These are phyloP conservation scores for Steatocranus sp. DNA, from an alignment of 2,797 vertebrate genomes.

Conservation along the genomic window DNA sequence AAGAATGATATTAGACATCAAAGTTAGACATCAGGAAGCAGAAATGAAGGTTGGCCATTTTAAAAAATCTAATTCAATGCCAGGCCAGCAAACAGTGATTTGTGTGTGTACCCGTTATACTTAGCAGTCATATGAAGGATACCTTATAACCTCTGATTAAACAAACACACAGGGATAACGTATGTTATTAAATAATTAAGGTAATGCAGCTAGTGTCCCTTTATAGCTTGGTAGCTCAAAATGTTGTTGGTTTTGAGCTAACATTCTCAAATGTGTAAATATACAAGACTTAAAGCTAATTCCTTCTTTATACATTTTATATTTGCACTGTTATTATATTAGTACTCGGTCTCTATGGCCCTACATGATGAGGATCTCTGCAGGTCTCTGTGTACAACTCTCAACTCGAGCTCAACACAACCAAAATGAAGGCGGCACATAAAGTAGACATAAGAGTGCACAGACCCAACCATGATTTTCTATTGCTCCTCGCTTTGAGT, in stretches of 20 bases:
- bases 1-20: not conserved
- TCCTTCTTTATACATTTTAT: not conserved
- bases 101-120: accelerated
- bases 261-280: not conserved
- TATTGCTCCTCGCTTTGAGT: not conserved
- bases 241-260: not conserved
- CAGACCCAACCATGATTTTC: not conserved
- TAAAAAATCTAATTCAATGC: accelerated
- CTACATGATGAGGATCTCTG: not conserved
- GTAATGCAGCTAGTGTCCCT: not conserved
- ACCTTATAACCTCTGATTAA: not conserved
- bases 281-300: not conserved
- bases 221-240: not conserved
- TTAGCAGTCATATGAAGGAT: accelerated
- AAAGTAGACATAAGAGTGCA: not conserved
- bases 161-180: not conserved
- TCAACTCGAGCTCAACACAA: not conserved
- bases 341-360: not conserved
- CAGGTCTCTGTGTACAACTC: not conserved
- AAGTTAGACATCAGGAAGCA: not conserved
- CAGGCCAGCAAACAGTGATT: not conserved
- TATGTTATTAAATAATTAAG: not conserved
- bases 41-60: not conserved
- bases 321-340: not conserved
- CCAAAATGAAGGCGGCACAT: not conserved